Conservation (phyloP, 1,140 invertebrate species). For the Stegodyphus dumicola region DNA sequence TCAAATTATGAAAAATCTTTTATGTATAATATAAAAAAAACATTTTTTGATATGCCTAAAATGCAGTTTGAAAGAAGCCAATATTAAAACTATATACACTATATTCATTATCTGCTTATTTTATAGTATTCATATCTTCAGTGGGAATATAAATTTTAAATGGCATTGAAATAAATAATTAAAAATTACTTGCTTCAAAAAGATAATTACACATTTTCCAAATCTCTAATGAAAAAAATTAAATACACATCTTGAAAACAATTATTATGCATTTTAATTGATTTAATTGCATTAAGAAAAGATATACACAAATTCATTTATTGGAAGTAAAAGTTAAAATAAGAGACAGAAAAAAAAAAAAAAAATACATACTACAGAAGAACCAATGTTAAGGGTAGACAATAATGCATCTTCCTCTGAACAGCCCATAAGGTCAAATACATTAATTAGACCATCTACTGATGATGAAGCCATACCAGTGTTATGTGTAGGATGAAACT, state of each 20-base stretch:
- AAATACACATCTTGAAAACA: background rate
- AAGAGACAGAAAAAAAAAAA: background rate
- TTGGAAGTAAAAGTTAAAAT: background rate
- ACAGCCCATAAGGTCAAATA: slow-evolving; percentile 81
- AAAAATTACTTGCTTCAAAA: too few relatives aligned
- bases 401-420: slow-evolving; percentile 84
- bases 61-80: too few relatives aligned
- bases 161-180: too few relatives aligned
- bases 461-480: slow-evolving; percentile 80
- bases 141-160: too few relatives aligned
- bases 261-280: background rate
- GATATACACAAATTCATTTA: background rate
- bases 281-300: background rate
- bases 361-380: slow-evolving; percentile 75
- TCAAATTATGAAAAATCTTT: too few relatives aligned
- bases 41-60: too few relatives aligned
- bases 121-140: too few relatives aligned
- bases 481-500: slow-evolving; percentile 80
- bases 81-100: too few relatives aligned
- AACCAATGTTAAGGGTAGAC: slow-evolving; percentile 85
- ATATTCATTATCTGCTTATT: too few relatives aligned
- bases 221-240: too few relatives aligned
- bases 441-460: slow-evolving; percentile 86
- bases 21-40: too few relatives aligned
- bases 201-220: background rate